A percentile compares a stretch with the other conserved stretches of the same genome.
These are phyloP conservation scores for Eumacrocentrus americanus DNA, from an alignment of 2,888 invertebrate species.

Conservation along the genomic window DNA sequence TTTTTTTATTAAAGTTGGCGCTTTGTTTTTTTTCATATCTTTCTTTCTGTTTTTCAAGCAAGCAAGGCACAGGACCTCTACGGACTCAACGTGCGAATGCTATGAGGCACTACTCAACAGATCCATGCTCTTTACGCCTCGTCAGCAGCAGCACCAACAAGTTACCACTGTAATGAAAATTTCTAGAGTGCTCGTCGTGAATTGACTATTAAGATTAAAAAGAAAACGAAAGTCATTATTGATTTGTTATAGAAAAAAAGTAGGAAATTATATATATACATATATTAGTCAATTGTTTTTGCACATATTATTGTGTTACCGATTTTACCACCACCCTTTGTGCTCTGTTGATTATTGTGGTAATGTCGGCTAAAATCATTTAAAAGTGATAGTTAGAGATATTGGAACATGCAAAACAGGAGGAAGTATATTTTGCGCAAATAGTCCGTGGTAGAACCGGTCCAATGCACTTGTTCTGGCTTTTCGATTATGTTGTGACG, in stretches of 20 bases:
- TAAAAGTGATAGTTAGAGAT: background rate
- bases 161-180: slow-evolving; percentile 59
- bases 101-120: slow-evolving; percentile 54
- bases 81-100: slow-evolving; percentile 52
- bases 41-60: slow-evolving; percentile 44
- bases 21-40: slow-evolving; percentile 21
- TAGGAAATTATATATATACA: background rate
- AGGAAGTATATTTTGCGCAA: background rate
- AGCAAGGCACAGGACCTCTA: slow-evolving; percentile 54
- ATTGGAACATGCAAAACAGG: background rate
- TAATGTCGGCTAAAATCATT: background rate
- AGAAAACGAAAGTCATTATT: background rate
- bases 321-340: background rate
- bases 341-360: background rate
- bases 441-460: slow-evolving; percentile 19
- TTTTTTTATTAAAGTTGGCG: background rate
- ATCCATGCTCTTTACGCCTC: slow-evolving; percentile 53
- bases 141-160: slow-evolving; percentile 60
- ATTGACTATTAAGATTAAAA: slow-evolving; percentile 22
- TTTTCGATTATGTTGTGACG: background rate
- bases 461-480: background rate
- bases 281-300: background rate
- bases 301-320: background rate
- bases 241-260: background rate
- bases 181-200: slow-evolving; percentile 37